phyloP scores from a whole-genome alignment of 1,140 invertebrate genomes.

The Brachionus plicatilis region DNA sequence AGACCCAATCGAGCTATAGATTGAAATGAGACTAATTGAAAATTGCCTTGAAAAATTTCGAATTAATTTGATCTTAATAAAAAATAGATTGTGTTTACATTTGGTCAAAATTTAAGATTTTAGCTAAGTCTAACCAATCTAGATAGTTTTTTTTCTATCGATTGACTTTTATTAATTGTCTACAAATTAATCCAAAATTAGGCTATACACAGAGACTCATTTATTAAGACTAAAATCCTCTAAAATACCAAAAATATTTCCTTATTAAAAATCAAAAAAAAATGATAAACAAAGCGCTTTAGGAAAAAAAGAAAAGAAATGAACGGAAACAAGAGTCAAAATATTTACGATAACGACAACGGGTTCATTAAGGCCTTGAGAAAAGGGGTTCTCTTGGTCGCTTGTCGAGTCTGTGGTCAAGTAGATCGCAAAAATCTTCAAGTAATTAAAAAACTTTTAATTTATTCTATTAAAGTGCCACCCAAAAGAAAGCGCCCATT shows the following conservation, averaged over 20 bases:
- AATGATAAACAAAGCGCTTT: conserved; percentile 6
- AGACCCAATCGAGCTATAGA: too few species aligned
- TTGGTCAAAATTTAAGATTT: background rate
- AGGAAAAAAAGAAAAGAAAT: background rate
- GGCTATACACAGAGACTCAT: background rate
- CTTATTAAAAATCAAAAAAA: background rate
- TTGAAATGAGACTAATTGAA: background rate
- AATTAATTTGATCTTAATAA: background rate
- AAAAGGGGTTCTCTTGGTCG: conserved; percentile 25
- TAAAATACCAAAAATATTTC: background rate
- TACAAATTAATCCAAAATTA: background rate
- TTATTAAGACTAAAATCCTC: background rate
- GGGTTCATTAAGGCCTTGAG: conserved; percentile 18
- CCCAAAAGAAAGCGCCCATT: conserved; percentile 55
- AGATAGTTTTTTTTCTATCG: background rate
- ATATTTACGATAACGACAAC: conserved; percentile 5
- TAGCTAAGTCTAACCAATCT: background rate
- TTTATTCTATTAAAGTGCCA: conserved; percentile 49
- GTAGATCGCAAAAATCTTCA: background rate
- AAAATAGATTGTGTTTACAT: background rate
- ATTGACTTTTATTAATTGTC: background rate
- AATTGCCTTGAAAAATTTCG: background rate
- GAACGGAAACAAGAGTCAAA: background rate
- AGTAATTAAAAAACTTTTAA: background rate
- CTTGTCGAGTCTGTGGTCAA: conserved; percentile 33